phyloP scores from a whole-genome alignment of 2,113 vertebrate genomes.

The Sinocyclocheilus maitianheensis region DNA sequence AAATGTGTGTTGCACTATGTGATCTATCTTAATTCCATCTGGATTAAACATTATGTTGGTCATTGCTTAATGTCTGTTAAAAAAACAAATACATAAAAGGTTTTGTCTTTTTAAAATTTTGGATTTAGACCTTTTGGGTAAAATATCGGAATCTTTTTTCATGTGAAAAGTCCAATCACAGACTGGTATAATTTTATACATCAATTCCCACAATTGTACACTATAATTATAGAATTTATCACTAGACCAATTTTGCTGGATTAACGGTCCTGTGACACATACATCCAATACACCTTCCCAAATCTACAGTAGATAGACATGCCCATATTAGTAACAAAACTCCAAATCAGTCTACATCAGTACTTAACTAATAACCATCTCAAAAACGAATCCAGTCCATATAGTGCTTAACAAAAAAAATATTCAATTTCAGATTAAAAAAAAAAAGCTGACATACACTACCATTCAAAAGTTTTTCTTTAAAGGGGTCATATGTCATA shows the following conservation, averaged over 20 bases:
- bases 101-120: no score
- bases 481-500: no score
- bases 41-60: neutral
- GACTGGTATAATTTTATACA: neutral
- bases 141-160: neutral
- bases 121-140: neutral
- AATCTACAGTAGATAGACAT: slow-evolving; percentile 10
- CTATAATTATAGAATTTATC: neutral
- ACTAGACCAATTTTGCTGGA: neutral
- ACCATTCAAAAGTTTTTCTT: neutral
- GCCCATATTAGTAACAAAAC: neutral
- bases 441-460: neutral
- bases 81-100: neutral
- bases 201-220: neutral
- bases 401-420: neutral
- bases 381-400: neutral
- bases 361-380: neutral
- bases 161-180: neutral
- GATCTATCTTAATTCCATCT: neutral
- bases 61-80: neutral
- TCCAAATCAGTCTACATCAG: neutral
- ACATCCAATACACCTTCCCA: neutral
- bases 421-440: neutral
- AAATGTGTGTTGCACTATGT: slow-evolving; percentile 65
- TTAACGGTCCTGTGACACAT: neutral